Conservation (phyloP, 1,140 invertebrate genomes). For the Calephelis virginiensis region DNA sequence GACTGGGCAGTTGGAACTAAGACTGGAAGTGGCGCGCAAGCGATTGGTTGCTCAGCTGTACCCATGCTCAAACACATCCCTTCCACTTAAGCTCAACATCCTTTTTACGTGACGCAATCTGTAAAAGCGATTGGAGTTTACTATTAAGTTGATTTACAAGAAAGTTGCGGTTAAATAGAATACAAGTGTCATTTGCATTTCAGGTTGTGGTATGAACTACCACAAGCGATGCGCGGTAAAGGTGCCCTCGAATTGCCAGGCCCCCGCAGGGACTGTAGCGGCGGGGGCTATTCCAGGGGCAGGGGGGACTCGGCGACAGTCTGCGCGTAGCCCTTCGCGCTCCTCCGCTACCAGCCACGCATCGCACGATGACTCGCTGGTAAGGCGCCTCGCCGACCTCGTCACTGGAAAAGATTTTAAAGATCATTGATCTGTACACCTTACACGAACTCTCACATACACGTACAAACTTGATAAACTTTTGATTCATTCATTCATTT, state of each 20-base stretch:
- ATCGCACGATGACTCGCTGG: slow-evolving; percentile 67
- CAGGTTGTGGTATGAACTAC: slow-evolving; percentile 98
- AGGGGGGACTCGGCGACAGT: slow-evolving; percentile 83
- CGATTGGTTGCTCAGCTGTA: too few species aligned
- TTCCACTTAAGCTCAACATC: too few species aligned
- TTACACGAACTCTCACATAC: too few species aligned
- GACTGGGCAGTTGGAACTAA: too few species aligned
- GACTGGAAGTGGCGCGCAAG: too few species aligned
- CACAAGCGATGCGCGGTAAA: slow-evolving; percentile 99
- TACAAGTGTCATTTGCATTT: neutral
- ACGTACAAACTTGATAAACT: too few species aligned
- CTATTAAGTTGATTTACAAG: too few species aligned
- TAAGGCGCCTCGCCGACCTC: slow-evolving; percentile 71
- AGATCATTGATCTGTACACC: neutral
- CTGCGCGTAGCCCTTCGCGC: slow-evolving; percentile 72
- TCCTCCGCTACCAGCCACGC: slow-evolving; percentile 46
- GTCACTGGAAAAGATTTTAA: slow-evolving; percentile 57
- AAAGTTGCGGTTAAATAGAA: too few species aligned
- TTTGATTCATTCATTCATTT: too few species aligned
- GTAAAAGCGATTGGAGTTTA: too few species aligned
- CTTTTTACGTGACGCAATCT: too few species aligned
- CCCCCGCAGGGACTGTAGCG: slow-evolving; percentile 80
- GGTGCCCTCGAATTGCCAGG: slow-evolving; percentile 96
- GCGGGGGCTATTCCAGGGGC: slow-evolving; percentile 64
- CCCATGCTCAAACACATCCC: too few species aligned